Conservation (phyloP, 2,888 invertebrate genomes). For the Nomada ruficornis region DNA sequence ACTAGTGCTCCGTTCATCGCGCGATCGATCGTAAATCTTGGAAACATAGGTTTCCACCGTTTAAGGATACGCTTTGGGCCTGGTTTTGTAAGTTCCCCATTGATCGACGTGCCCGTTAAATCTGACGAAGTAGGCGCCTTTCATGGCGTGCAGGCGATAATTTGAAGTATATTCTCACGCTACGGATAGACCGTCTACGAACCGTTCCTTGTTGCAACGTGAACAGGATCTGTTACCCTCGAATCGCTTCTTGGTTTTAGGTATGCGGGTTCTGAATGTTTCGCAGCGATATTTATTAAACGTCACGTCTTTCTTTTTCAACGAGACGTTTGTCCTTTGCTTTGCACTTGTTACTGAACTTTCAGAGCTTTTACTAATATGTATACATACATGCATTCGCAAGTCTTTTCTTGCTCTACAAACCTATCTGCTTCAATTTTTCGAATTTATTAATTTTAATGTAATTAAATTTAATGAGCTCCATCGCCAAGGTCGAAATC, state of each 20-base stretch:
- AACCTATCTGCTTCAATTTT: no score
- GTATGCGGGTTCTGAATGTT: not conserved
- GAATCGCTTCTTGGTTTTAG: not conserved
- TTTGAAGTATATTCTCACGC: constrained; percentile 53
- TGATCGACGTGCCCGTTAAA: constrained; percentile 36
- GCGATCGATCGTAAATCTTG: constrained; percentile 50
- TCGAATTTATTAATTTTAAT: no score
- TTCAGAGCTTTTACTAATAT: no score
- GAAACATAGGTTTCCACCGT: constrained; percentile 48
- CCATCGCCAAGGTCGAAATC: no score
- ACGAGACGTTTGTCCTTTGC: no score
- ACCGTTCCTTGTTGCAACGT: constrained; percentile 10
- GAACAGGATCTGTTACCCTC: constrained; percentile 19
- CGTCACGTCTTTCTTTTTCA: no score
- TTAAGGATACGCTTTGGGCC: constrained; percentile 34
- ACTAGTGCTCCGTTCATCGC: constrained; percentile 19
- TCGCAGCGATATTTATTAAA: not conserved
- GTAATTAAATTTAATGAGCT: no score
- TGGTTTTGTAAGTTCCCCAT: constrained; percentile 14
- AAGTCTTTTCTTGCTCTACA: no score
- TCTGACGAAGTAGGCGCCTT: constrained; percentile 36
- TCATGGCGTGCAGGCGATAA: constrained; percentile 32
- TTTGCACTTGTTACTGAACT: no score
- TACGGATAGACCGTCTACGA: constrained; percentile 1
- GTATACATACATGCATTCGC: no score